Evolutionary conservation across 2,113 vertebrate genomes (phyloP), one percentile per base, ranked within the genome.

Genomic region (Neolamprologus brichardi): DNA sequence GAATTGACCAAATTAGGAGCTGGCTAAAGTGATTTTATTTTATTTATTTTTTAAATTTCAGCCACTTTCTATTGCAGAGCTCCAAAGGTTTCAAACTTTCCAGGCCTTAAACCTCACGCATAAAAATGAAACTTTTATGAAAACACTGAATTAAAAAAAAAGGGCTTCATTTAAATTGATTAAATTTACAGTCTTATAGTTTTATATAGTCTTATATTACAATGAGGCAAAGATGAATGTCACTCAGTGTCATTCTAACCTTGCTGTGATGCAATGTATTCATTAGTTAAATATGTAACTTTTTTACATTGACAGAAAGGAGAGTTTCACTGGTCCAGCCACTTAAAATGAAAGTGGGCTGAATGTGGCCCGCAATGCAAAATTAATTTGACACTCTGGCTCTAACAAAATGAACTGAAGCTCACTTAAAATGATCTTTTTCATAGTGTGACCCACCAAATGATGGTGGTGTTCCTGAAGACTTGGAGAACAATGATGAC

Each of bases 281-380:
- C 4, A 51, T 51, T 51, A 51, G 46, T 51, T 51, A 51, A 51
- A 51, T 51, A 18, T 51, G 0, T 51, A 51, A 51, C 17, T 51
- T 51, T 0, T 51, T 18, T 51, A 51, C 46, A 18, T 51, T 51
- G 46, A 51, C 46, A 51, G 46, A 51, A 51, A 51, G 46, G 0
- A 18, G 17, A 51, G 17, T 18, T 18, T 51, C 2, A 18, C 46
- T 51, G 8, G 17, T 51, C 17, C 17, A 18, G 0, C 17, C 46
- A 51, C 46, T 18, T 18, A 51, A 51, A 51, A 51, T 9, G 7
- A 51, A 51, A 9, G 49, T 18, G 17, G 46, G 46, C 46, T 51
- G 17, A 5, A 18, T 51, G 17, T 51, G 49, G 8, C 49, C 49
- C 0, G 0, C 0, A 0, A 51, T 51, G 17, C 49, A 51, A 51